phyloP scores from a whole-genome alignment of 1,140 invertebrate species.

The Scaptomyza hsui region DNA sequence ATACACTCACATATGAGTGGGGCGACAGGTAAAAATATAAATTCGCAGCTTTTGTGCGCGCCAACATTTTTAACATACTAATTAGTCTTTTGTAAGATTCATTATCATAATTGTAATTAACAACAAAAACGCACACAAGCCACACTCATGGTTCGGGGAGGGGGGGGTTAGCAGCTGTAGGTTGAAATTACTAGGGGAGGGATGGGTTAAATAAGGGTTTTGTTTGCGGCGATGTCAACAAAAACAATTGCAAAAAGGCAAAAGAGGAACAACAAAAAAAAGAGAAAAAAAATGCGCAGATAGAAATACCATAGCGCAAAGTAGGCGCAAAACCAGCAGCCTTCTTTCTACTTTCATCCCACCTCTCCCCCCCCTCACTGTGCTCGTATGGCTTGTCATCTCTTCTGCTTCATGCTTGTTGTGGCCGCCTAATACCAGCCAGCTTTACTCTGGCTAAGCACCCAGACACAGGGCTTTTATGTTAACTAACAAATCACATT shows the following conservation, averaged over 20 bases:
- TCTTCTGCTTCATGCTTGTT: constrained; percentile 12
- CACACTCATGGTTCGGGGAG: not conserved
- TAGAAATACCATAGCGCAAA: too few species aligned
- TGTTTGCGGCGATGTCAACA: constrained; percentile 38
- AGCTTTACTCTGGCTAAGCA: constrained; percentile 21
- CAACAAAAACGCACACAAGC: constrained; percentile 61
- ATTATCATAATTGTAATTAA: constrained; percentile 82
- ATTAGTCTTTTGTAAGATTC: constrained; percentile 79
- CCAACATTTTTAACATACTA: constrained; percentile 77
- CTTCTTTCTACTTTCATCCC: too few species aligned
- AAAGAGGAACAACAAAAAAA: constrained; percentile 2
- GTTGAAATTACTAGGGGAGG: not conserved
- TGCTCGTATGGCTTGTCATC: not conserved
- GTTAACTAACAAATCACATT: constrained; percentile 48
- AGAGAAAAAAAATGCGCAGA: constrained; percentile 11
- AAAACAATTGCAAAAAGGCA: constrained; percentile 9
- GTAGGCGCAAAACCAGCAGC: constrained; percentile 6
- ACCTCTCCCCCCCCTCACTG: too few species aligned
- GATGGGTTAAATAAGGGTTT: not conserved
- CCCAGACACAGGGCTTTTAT: constrained; percentile 17
- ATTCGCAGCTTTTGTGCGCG: constrained; percentile 62
- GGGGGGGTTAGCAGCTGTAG: not conserved
- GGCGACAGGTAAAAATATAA: constrained; percentile 55
- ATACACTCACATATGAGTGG: constrained; percentile 5
- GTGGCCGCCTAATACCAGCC: constrained; percentile 40